Evolutionary conservation across 2,113 vertebrate species (phyloP), one percentile per base, ranked within the genome.

Genomic region (Brachyhypopomus gauderio): DNA sequence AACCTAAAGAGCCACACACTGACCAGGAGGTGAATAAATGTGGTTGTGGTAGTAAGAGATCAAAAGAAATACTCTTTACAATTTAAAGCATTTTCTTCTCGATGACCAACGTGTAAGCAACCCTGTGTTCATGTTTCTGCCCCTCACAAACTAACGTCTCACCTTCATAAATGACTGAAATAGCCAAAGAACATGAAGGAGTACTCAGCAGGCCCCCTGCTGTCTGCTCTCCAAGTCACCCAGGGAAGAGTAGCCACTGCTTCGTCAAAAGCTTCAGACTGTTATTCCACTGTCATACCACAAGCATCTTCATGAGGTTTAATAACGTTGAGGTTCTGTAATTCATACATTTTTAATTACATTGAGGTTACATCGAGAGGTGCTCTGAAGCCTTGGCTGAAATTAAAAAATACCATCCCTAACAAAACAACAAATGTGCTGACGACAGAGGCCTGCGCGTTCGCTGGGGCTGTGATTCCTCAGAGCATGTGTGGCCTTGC

Each of bases 291-390:
- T 4, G 25, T 63, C 22, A 30, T 20, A 55, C 59, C 59, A 14
- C 56, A 22, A 34, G 25, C 12, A 48, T 74, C 69, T 67, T 41
- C 52, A 34, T 8, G 67, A 77, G 20, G 19, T 66, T 12, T 73
- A 67, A 12, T 48, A 41, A 58, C 22, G 63, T 20, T 78, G 69
- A 48, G 45, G 41, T 66, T 75, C 63, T 79, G 66, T 5, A 36
- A 75, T 73, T 60, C 41, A 77, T 79, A 25, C 59, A 69, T 73
- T 83, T 84, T 79, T 78, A 64, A 83, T 87, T 83, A 80, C 38
- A 60, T 5, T 30, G 4, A 45, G 66, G 64, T 80, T 20, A 56
- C 41, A 75, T 67, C 77, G 62, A 73, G 17, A 70, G n/a, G 66
- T 20, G 9, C 48, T 52, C 70, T 71, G 70, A 60, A 52, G 38